Evolutionary conservation across 1,140 invertebrate genomes (phyloP).

Genomic region (Magallana angulata): DNA sequence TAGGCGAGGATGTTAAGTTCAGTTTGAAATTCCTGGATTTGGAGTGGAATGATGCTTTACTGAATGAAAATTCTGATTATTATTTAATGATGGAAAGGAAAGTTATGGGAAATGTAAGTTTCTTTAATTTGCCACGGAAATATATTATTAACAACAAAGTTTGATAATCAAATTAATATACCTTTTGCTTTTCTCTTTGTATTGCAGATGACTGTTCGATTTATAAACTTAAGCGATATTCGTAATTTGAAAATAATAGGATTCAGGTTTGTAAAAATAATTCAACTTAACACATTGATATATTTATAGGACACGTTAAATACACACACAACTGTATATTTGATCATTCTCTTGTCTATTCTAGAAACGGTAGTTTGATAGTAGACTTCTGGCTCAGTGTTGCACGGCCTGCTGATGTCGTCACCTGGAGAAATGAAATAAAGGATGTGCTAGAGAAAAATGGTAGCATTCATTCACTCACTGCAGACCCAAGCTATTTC

Average conservation of each 20-base stretch:
- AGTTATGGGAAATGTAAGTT: not conserved
- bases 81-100: not conserved
- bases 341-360: not conserved
- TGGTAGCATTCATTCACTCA: not conserved
- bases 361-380: not conserved
- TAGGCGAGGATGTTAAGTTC: not conserved
- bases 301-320: not conserved
- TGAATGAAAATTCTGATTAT: conserved; percentile 1
- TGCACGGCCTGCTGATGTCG: not conserved
- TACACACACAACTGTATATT: not conserved
- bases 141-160: no score
- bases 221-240: not conserved
- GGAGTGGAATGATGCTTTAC: not conserved
- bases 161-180: no score
- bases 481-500: not conserved
- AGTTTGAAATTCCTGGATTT: not conserved
- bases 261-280: not conserved
- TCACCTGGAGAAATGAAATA: not conserved
- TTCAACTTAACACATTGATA: not conserved
- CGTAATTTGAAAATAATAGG: not conserved
- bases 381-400: conserved; percentile 1
- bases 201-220: not conserved
- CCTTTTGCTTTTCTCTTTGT: no score
- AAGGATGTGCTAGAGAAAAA: not conserved
- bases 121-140: no score